phyloP scores from a whole-genome alignment of 1,140 invertebrate genomes.

The Reticulitermes speratus region DNA sequence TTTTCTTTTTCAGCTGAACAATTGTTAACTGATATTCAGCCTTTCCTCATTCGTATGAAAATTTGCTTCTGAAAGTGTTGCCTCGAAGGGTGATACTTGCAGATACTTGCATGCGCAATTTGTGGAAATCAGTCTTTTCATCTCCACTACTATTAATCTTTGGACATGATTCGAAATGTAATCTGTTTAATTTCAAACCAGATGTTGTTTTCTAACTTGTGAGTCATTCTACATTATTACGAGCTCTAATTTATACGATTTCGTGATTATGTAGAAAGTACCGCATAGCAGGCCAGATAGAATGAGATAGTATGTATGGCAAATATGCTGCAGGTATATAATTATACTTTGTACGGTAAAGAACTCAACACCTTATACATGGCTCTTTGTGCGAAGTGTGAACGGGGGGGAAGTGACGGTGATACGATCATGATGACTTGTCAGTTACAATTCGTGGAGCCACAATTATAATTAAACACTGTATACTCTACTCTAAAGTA shows the following conservation, averaged over 20 bases:
- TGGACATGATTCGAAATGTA: too few relatives aligned
- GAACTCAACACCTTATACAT: neutral
- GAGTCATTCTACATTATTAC: neutral
- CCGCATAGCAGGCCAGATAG: neutral
- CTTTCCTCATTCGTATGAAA: too few relatives aligned
- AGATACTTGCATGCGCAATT: too few relatives aligned
- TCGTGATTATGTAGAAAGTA: neutral
- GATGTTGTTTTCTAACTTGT: too few relatives aligned
- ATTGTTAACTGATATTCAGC: too few relatives aligned
- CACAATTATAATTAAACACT: slow-evolving; percentile 5
- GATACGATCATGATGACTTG: slow-evolving; percentile 6
- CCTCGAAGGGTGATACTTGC: too few relatives aligned
- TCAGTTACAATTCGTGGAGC: slow-evolving; percentile 3
- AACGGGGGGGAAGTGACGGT: neutral
- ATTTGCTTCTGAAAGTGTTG: too few relatives aligned
- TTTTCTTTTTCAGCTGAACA: too few relatives aligned
- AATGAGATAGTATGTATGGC: neutral
- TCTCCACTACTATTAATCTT: too few relatives aligned
- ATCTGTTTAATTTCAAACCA: too few relatives aligned
- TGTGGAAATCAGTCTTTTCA: too few relatives aligned
- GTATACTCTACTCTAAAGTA: neutral
- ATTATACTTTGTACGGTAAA: neutral
- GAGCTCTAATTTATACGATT: slow-evolving; percentile 1
- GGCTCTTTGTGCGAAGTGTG: slow-evolving; percentile 6
- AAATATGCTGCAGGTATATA: neutral